phyloP scores from a whole-genome alignment of 2,888 invertebrate species.

The Polylopha cassiicola region DNA sequence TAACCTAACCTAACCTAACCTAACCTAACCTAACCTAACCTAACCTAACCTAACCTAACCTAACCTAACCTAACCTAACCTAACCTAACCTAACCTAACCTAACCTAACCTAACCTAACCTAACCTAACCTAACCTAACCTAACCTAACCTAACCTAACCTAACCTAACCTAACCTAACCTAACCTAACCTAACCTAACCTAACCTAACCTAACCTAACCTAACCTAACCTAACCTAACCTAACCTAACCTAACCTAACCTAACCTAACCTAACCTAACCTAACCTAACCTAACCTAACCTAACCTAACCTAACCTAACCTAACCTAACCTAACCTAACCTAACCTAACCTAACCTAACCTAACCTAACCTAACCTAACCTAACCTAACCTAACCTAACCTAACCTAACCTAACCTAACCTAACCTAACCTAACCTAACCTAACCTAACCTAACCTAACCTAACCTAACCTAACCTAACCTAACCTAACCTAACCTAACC shows the following conservation, averaged over 20 bases:
- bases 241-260: constrained; percentile 4
- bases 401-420: constrained; percentile 4
- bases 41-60: constrained; percentile 16
- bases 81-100: constrained; percentile 11
- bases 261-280: constrained; percentile 3
- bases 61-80: constrained; percentile 15
- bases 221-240: constrained; percentile 4
- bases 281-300: constrained; percentile 3
- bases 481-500: constrained; percentile 4
- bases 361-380: constrained; percentile 3
- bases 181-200: constrained; percentile 4
- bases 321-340: constrained; percentile 4
- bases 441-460: constrained; percentile 4
- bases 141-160: constrained; percentile 4
- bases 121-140: constrained; percentile 4
- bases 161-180: constrained; percentile 4
- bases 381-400: constrained; percentile 4
- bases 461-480: constrained; percentile 4
- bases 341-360: constrained; percentile 4
- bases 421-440: constrained; percentile 4
- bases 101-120: constrained; percentile 10
- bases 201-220: constrained; percentile 4
- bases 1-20: constrained; percentile 18
- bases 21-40: constrained; percentile 18
- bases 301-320: constrained; percentile 4